phyloP scores from a whole-genome alignment of 2,888 invertebrate species.

The Eupithecia abbreviata region DNA sequence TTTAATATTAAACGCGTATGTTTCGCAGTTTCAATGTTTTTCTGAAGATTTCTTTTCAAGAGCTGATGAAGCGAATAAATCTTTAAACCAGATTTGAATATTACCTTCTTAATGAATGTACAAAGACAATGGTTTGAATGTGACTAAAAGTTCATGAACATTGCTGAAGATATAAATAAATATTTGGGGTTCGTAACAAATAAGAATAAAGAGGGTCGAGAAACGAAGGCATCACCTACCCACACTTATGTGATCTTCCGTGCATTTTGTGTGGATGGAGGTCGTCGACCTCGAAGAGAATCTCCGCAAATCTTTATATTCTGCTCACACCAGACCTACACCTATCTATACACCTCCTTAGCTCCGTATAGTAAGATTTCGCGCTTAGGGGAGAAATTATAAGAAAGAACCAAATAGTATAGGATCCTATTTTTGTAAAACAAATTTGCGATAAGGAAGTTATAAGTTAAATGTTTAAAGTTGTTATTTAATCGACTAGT shows the following conservation, averaged over 20 bases:
- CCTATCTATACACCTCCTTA: constrained; percentile 44
- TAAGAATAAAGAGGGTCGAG: constrained; percentile 62
- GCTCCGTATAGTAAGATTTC: constrained; percentile 52
- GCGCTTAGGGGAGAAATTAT: constrained; percentile 47
- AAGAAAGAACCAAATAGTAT: constrained; percentile 7
- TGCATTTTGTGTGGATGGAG: constrained; percentile 68
- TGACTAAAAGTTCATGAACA: constrained; percentile 43
- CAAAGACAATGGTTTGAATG: constrained; percentile 17
- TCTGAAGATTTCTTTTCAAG: constrained; percentile 18
- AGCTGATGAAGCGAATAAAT: not conserved
- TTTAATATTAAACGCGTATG: constrained; percentile 38
- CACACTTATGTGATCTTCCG: constrained; percentile 64
- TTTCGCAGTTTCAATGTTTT: constrained; percentile 31
- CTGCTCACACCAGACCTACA: constrained; percentile 52
- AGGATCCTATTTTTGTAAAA: constrained; percentile 10
- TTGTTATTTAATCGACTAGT: not conserved
- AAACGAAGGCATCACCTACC: constrained; percentile 53
- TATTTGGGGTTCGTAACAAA: constrained; percentile 54
- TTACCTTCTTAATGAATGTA: not conserved
- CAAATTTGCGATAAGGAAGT: not conserved
- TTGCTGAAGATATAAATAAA: constrained; percentile 49
- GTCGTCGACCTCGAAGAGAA: constrained; percentile 73
- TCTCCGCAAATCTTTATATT: constrained; percentile 76
- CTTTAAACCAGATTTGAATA: not conserved
- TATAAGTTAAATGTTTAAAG: not conserved